Conservation (phyloP, 2,113 vertebrate species). For the Egretta garzetta region DNA sequence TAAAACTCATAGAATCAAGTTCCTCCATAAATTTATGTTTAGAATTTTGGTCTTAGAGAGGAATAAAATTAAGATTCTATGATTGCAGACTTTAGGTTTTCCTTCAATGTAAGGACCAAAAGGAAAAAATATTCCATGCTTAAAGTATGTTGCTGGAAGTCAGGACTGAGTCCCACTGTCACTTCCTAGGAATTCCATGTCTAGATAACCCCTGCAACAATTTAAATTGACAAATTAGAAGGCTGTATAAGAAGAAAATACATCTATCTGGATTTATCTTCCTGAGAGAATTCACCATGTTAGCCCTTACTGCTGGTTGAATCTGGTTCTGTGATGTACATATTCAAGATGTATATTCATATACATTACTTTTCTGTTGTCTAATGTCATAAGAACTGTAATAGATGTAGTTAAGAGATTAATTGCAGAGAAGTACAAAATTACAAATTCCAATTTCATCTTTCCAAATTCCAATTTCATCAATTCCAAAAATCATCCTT, state of each 20-base stretch:
- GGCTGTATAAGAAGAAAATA: not conserved
- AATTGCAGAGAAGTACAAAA: not conserved
- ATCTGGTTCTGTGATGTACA: not conserved
- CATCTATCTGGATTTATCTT: not conserved
- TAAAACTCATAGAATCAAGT: not conserved
- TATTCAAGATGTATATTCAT: fast-evolving
- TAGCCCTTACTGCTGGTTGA: not conserved
- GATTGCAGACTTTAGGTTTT: not conserved
- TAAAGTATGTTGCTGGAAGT: not conserved
- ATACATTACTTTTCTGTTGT: not conserved
- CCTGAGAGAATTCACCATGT: not conserved
- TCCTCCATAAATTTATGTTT: not conserved
- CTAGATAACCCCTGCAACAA: not conserved
- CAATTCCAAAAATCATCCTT: not conserved
- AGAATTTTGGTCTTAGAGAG: not conserved
- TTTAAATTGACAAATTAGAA: not conserved
- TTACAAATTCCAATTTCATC: not conserved
- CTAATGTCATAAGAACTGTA: not conserved
- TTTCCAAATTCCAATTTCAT: not conserved
- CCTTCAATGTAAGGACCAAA: not conserved
- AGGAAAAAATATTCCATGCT: not conserved
- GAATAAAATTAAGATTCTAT: not conserved
- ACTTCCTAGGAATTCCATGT: not conserved
- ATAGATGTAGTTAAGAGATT: not conserved
- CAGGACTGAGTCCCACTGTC: not conserved